phyloP scores from a whole-genome alignment of 2,113 vertebrate genomes.

The Hepsetus odoe region DNA sequence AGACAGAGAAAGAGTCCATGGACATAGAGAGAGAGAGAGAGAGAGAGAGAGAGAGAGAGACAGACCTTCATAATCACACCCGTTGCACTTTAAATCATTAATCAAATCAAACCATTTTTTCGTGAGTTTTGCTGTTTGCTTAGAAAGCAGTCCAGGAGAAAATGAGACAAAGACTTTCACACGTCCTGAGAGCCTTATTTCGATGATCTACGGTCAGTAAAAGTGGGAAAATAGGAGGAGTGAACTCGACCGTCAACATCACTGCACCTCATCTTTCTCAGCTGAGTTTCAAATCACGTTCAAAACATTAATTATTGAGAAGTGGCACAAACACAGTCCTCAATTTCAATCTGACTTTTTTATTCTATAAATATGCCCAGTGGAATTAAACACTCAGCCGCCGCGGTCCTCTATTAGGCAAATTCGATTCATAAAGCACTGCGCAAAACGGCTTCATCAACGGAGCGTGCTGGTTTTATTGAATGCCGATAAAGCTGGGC shows the following conservation, averaged over 20 bases:
- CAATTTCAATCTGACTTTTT: slow-evolving; percentile 52
- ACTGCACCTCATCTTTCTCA: not conserved
- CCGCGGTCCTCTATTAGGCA: slow-evolving; percentile 44
- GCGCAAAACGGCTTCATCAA: slow-evolving; percentile 68
- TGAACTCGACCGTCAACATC: too few relatives aligned
- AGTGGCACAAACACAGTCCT: not conserved
- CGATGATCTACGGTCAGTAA: not conserved
- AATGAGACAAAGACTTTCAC: not conserved
- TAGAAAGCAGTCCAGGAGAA: slow-evolving; percentile 1
- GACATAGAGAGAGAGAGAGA: not conserved
- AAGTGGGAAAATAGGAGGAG: not conserved
- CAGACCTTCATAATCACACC: too few relatives aligned
- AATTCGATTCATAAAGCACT: slow-evolving; percentile 61
- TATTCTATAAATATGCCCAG: slow-evolving; percentile 41
- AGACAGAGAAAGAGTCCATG: not conserved
- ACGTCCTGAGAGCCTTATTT: not conserved
- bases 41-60: not conserved
- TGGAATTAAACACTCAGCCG: slow-evolving; percentile 30
- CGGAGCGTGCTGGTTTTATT: slow-evolving; percentile 67
- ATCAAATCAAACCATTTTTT: slow-evolving; percentile 20
- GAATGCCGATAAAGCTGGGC: slow-evolving; percentile 66
- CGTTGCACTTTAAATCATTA: slow-evolving; percentile 38
- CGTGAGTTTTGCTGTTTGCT: not conserved
- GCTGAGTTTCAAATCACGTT: slow-evolving; percentile 13
- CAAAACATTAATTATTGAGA: slow-evolving; percentile 1